A percentile compares a stretch with the other conserved stretches of the same genome.
These are phyloP conservation scores for Agelastica alni DNA, from an alignment of 2,888 invertebrate species.

Conservation along the genomic window DNA sequence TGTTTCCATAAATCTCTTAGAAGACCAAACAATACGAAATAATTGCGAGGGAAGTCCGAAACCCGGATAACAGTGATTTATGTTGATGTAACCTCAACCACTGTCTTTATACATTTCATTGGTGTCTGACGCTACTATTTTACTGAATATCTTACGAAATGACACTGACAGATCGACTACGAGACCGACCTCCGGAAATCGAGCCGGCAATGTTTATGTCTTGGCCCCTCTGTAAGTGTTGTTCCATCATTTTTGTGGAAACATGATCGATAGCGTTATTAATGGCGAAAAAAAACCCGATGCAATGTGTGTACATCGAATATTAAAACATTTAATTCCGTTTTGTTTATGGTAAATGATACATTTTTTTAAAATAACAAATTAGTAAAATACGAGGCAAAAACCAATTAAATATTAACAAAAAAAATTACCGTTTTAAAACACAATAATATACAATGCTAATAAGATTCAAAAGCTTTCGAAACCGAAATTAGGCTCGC, in stretches of 20 bases:
- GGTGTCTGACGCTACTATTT: conserved; percentile 27
- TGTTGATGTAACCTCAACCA: conserved; percentile 40
- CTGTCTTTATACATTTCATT: conserved; percentile 44
- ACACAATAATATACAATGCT: background rate
- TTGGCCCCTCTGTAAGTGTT: conserved; percentile 5
- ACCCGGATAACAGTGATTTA: conserved; percentile 38
- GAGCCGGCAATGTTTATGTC: conserved; percentile 36
- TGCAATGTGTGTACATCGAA: too few species aligned
- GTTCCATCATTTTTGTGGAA: background rate
- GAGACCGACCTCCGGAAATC: conserved; percentile 38
- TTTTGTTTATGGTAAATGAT: too few species aligned
- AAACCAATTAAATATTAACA: too few species aligned
- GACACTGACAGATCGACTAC: conserved; percentile 43
- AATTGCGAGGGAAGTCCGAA: conserved; percentile 37
- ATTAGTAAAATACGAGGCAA: too few species aligned
- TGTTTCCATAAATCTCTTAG: conserved; percentile 38
- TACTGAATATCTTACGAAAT: conserved; percentile 38
- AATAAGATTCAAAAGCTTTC: background rate
- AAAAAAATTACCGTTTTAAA: background rate
- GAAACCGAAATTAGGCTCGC: background rate
- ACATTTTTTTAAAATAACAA: too few species aligned
- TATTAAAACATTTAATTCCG: too few species aligned
- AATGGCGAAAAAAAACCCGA: background rate
- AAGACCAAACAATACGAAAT: conserved; percentile 39
- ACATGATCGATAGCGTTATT: conserved; percentile 2